A percentile compares a stretch with the other conserved stretches of the same genome.
Evolutionary conservation across 64 coral and sea anemone species (phyloP).

Genomic region (Platygyra sinensis): DNA sequence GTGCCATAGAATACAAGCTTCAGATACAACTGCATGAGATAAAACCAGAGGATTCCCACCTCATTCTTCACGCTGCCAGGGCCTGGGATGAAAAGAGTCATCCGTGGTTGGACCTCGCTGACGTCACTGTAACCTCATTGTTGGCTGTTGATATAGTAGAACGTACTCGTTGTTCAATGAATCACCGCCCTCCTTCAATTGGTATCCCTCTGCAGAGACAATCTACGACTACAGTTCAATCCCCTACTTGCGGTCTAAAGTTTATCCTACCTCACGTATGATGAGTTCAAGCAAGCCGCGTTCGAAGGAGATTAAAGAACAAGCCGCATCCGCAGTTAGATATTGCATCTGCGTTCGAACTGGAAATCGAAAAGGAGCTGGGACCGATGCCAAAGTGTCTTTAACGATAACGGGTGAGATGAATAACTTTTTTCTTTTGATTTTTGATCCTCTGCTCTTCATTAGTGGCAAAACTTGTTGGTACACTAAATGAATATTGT

Average conservation of each 20-base stretch:
- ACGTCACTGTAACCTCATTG: slow-evolving; percentile 63
- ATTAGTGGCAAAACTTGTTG: too few relatives aligned
- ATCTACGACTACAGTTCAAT: slow-evolving; percentile 68
- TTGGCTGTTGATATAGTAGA: slow-evolving; percentile 43
- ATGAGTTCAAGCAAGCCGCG: slow-evolving; percentile 36
- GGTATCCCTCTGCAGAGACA: slow-evolving; percentile 29
- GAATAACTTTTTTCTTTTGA: neutral
- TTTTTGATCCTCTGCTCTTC: too few relatives aligned
- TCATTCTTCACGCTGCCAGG: slow-evolving; percentile 45
- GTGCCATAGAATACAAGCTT: slow-evolving; percentile 57
- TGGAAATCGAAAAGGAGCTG: slow-evolving; percentile 54
- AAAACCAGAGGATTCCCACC: slow-evolving; percentile 24
- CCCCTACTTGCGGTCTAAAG: slow-evolving; percentile 42
- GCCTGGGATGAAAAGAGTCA: slow-evolving; percentile 63
- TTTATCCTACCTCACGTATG: slow-evolving; percentile 24
- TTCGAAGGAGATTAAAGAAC: neutral
- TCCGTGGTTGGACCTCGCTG: slow-evolving; percentile 73
- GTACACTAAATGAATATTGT: neutral
- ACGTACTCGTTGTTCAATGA: slow-evolving; percentile 41
- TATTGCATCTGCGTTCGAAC: slow-evolving; percentile 61
- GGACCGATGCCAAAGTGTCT: slow-evolving; percentile 61
- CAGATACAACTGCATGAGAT: slow-evolving; percentile 72
- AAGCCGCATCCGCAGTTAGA: neutral
- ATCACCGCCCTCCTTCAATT: neutral
- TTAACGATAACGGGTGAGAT: slow-evolving; percentile 66